Percentiles rank a stretch among this genome's conserved stretches.
phyloP scores from a whole-genome alignment of 2,113 vertebrate genomes.

The Poecile atricapillus region DNA sequence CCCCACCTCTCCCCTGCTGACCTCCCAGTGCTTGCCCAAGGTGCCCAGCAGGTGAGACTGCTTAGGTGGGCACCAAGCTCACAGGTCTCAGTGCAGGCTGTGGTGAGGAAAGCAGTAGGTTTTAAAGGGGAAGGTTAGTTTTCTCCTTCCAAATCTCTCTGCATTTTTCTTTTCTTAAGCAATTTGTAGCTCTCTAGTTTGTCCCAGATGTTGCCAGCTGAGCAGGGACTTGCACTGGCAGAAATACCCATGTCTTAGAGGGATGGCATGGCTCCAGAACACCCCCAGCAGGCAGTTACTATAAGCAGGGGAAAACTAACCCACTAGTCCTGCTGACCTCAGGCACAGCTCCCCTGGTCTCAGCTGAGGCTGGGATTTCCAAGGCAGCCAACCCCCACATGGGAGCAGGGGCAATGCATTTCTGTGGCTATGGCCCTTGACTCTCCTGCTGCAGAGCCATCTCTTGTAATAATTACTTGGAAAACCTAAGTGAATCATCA shows the following conservation, averaged over 20 bases:
- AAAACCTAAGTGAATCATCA: neutral
- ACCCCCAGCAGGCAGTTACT: neutral
- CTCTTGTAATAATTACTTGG: neutral
- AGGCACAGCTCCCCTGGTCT: neutral
- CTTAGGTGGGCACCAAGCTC: neutral
- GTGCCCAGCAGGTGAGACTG: neutral
- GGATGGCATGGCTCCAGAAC: neutral
- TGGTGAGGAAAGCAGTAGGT: neutral
- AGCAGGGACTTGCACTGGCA: neutral
- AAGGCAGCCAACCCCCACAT: neutral
- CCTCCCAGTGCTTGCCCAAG: neutral
- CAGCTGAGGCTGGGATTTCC: neutral
- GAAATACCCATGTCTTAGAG: neutral
- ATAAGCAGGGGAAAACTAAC: neutral
- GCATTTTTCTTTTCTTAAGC: neutral
- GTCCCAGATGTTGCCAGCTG: neutral
- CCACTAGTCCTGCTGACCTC: neutral
- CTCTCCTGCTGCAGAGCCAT: neutral
- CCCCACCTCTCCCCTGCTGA: fast-evolving
- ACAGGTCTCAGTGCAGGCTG: neutral
- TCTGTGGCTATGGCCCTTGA: neutral
- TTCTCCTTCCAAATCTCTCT: neutral
- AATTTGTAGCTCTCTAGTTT: neutral
- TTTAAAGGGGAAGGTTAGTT: neutral
- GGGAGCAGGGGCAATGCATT: neutral